These are phyloP conservation scores for Malurus splendens DNA, from an alignment of 2,797 vertebrate species.

Conservation along the genomic window DNA sequence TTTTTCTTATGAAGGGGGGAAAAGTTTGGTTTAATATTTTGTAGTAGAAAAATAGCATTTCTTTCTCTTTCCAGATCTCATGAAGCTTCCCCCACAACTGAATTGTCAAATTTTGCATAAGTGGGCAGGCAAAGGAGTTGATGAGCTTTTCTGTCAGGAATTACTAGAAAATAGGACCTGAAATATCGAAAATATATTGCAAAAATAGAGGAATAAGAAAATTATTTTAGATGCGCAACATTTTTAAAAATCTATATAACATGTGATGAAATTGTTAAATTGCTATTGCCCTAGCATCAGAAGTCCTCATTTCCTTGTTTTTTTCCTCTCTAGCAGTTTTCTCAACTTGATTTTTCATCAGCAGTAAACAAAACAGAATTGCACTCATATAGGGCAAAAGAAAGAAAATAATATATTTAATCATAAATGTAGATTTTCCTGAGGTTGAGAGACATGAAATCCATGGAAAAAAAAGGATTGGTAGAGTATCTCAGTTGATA, in stretches of 20 bases:
- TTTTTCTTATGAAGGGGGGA: neutral
- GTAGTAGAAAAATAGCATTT: neutral
- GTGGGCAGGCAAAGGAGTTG: neutral
- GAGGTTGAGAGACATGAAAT: neutral
- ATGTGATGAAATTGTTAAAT: neutral
- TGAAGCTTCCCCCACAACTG: neutral
- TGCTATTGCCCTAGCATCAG: neutral
- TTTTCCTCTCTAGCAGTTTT: neutral
- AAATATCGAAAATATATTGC: neutral
- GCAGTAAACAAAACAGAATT: neutral
- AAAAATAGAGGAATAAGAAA: neutral
- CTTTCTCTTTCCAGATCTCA: neutral
- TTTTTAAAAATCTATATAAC: neutral
- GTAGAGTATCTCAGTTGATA: neutral
- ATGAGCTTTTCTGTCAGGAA: neutral
- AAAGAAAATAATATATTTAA: neutral
- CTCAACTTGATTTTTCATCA: neutral
- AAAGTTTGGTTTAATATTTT: neutral
- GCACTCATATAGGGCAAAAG: neutral
- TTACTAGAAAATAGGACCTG: neutral
- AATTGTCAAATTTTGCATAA: neutral
- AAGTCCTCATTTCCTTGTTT: neutral
- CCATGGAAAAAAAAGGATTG: neutral
- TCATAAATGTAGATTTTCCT: neutral
- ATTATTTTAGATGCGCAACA: neutral